Conservation (phyloP, 2,888 invertebrate species). For the Sinohyriopsis cumingii region DNA sequence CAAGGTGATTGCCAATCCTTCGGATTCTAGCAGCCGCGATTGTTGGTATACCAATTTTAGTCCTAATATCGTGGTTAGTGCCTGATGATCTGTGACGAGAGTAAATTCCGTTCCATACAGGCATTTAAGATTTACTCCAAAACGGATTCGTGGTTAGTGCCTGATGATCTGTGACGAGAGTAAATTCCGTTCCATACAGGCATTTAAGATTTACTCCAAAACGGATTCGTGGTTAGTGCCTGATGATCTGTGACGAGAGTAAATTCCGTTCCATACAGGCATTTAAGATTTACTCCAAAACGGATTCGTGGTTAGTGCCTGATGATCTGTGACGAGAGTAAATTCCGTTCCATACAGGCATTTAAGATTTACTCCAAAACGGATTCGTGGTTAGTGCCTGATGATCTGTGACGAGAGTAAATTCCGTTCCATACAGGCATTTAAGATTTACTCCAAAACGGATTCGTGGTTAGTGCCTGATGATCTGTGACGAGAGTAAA, state of each 20-base stretch:
- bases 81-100: constrained; percentile 65
- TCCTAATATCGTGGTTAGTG: constrained; percentile 64
- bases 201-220: constrained; percentile 68
- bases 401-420: constrained; percentile 70
- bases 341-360: constrained; percentile 54
- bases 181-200: constrained; percentile 48
- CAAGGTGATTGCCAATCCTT: constrained; percentile 53
- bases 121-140: constrained; percentile 66
- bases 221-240: constrained; percentile 54
- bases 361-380: constrained; percentile 65
- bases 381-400: constrained; percentile 55
- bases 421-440: constrained; percentile 44
- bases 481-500: constrained; percentile 69
- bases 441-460: constrained; percentile 65
- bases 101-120: constrained; percentile 51
- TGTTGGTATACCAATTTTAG: constrained; percentile 50
- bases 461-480: constrained; percentile 55
- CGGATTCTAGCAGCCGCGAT: constrained; percentile 50
- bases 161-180: constrained; percentile 66
- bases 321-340: constrained; percentile 68
- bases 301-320: constrained; percentile 55
- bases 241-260: constrained; percentile 67
- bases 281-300: constrained; percentile 68
- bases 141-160: constrained; percentile 63
- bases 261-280: constrained; percentile 47